Evolutionary conservation across 2,797 vertebrate genomes (phyloP).

Genomic region (Hippoglossus hippoglossus): DNA sequence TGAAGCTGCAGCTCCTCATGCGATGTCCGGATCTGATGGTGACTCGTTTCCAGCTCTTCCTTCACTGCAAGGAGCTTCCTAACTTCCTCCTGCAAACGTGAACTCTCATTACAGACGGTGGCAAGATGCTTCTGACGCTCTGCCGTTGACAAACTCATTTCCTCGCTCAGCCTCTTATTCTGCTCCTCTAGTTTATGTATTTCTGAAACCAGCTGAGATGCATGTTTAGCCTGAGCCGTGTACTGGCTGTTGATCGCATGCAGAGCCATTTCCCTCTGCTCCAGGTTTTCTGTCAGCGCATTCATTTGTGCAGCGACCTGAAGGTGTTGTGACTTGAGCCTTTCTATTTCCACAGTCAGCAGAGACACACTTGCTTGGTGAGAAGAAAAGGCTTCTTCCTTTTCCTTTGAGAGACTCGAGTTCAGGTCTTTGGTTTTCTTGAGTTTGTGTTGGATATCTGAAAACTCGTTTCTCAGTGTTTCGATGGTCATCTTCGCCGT

Average conservation of each 20-base stretch:
- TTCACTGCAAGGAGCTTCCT: constrained; percentile 80
- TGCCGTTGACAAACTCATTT: constrained; percentile 57
- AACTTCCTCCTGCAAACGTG: constrained; percentile 74
- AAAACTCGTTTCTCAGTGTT: constrained; percentile 77
- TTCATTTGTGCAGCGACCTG: constrained; percentile 83
- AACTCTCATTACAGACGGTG: constrained; percentile 76
- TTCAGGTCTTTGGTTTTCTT: constrained; percentile 64
- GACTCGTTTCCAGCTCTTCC: constrained; percentile 69
- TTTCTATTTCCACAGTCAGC: constrained; percentile 83
- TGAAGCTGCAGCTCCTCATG: constrained; percentile 77
- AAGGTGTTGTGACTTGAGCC: constrained; percentile 81
- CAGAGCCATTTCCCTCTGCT: constrained; percentile 85
- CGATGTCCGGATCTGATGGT: constrained; percentile 65
- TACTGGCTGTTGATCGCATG: constrained; percentile 84
- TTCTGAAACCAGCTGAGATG: constrained; percentile 77
- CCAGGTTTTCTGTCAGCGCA: constrained; percentile 77
- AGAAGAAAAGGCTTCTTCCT: constrained; percentile 74
- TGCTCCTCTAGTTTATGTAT: constrained; percentile 79
- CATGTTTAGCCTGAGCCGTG: constrained; percentile 80
- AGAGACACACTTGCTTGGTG: constrained; percentile 74
- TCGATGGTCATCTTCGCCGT: constrained; percentile 56
- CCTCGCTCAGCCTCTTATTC: constrained; percentile 75
- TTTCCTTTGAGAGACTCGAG: constrained; percentile 79
- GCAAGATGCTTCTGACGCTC: constrained; percentile 71
- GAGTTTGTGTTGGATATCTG: constrained; percentile 68